A percentile compares a stretch with the other conserved stretches of the same genome.
These are phyloP conservation scores for Urocolius indicus DNA, from an alignment of 2,113 vertebrate species.

Conservation along the genomic window DNA sequence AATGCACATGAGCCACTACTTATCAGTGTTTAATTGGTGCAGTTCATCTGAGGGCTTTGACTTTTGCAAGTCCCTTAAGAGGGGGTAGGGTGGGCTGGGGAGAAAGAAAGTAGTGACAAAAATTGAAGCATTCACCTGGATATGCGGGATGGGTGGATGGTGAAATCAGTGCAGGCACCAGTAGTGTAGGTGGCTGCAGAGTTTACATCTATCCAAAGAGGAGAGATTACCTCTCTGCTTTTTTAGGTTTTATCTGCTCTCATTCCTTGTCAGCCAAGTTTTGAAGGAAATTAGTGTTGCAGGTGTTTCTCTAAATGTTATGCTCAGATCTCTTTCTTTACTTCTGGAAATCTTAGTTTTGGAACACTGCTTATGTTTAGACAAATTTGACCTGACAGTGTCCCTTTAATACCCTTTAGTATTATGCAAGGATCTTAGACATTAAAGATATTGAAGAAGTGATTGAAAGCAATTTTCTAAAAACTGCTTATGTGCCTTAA, in stretches of 20 bases:
- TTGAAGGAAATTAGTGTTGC: neutral
- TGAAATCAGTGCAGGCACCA: neutral
- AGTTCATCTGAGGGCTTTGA: neutral
- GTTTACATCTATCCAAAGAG: accelerated
- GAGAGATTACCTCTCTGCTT: neutral
- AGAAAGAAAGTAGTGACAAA: neutral
- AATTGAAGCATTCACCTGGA: accelerated
- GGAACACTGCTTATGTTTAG: neutral
- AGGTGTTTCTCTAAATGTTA: neutral
- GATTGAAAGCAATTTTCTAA: constrained; percentile 60
- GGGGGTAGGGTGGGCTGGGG: too few relatives aligned
- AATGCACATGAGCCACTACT: neutral
- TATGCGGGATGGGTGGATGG: accelerated
- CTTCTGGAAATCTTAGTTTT: neutral
- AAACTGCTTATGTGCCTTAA: constrained; percentile 64
- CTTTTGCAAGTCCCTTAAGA: neutral
- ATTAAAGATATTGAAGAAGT: constrained; percentile 25
- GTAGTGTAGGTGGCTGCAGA: accelerated
- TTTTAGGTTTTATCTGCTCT: neutral
- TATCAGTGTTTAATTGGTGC: neutral
- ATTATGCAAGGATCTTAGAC: constrained; percentile 56
- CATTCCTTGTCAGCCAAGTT: neutral
- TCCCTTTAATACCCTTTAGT: constrained; percentile 31
- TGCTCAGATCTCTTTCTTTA: neutral
- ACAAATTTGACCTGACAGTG: constrained; percentile 12